Evolutionary conservation across 2,888 invertebrate genomes (phyloP).

Genomic region (Vandiemenella viatica): DNA sequence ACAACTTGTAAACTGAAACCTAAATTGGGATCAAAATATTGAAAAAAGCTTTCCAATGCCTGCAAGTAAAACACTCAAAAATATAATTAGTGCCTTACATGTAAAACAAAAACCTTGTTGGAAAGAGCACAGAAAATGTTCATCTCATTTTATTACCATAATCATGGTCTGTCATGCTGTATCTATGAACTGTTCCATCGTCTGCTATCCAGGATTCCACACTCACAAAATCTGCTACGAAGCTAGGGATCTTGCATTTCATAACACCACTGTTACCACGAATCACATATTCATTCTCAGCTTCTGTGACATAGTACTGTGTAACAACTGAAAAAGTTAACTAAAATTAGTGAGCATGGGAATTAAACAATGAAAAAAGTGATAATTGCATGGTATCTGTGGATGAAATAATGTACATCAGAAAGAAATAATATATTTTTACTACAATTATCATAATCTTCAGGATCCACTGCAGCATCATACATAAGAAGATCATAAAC

Average conservation of each 20-base stretch:
- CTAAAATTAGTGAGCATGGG: no score
- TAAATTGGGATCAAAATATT: no score
- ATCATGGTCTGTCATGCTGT: conserved; percentile 1
- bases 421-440: not conserved
- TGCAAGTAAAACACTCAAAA: no score
- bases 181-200: conserved; percentile 12
- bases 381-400: no score
- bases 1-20: no score
- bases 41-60: no score
- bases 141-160: conserved; percentile 13
- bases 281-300: conserved; percentile 57
- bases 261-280: conserved; percentile 54
- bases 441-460: no score
- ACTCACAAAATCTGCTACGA: conserved; percentile 55
- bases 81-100: not conserved
- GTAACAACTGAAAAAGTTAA: conserved; percentile 49
- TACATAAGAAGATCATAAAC: no score
- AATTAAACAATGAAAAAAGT: no score
- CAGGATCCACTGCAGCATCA: no score
- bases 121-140: not conserved
- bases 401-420: not conserved
- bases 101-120: not conserved
- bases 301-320: conserved; percentile 56
- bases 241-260: conserved; percentile 59
- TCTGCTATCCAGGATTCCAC: conserved; percentile 49